These are phyloP conservation scores for rat (Rattus norvegicus) DNA, from an alignment of 2,113 vertebrate species.

Conservation along the genomic window GRCr8 NC_086032.1:31614501-31615000, in stretches of 20 bases:
- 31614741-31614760: conserved; percentile 91
- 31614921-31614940: background rate
- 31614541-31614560: background rate
- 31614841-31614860: conserved; percentile 91
- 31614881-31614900: background rate
- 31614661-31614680: background rate
- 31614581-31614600: conserved; percentile 6
- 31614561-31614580: background rate
- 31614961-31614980: background rate
- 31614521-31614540: background rate
- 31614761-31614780: conserved; percentile 93
- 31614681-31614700: background rate
- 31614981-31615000: background rate
- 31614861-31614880: conserved; percentile 88
- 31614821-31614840: conserved; percentile 89
- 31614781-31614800: conserved; percentile 91
- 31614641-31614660: background rate
- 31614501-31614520: background rate
- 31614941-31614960: no score
- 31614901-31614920: background rate
- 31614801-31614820: conserved; percentile 86
- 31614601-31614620: background rate
- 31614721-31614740: conserved; percentile 11
- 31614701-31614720: background rate
- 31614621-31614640: conserved; percentile 20